Conservation (phyloP, 2,888 invertebrate species). For the Lepidocyrtoides sp. region DNA sequence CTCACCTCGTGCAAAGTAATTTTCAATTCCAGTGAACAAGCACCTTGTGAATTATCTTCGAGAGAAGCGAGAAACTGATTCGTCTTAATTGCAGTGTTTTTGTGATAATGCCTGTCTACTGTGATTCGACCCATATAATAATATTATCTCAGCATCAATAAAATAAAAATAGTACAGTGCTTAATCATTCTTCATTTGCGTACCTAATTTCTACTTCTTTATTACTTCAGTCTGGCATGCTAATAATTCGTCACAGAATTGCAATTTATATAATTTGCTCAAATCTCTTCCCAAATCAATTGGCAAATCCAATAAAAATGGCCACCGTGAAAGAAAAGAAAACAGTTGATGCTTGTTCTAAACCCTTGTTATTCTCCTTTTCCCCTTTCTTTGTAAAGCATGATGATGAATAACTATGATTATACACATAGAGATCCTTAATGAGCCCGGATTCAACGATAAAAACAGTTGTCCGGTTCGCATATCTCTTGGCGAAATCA, state of each 20-base stretch:
- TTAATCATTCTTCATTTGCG: neutral
- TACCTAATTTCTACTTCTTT: neutral
- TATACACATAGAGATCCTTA: neutral
- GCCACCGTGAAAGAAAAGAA: constrained; percentile 11
- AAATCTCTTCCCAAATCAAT: neutral
- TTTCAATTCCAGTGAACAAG: constrained; percentile 42
- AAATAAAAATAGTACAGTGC: neutral
- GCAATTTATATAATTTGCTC: constrained; percentile 33
- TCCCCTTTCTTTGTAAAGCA: neutral
- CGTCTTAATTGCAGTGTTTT: constrained; percentile 26
- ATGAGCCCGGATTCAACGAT: neutral
- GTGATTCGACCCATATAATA: neutral
- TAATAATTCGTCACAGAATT: constrained; percentile 21
- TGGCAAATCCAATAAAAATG: constrained; percentile 3
- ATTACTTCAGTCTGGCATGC: neutral
- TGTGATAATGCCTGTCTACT: neutral
- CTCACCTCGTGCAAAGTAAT: constrained; percentile 15
- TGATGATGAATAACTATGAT: neutral
- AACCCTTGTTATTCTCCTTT: no score
- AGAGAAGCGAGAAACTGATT: constrained; percentile 33
- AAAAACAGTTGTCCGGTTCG: neutral
- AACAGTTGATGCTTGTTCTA: no score
- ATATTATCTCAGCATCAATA: neutral
- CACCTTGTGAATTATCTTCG: constrained; percentile 10
- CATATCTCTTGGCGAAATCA: constrained; percentile 29